Base-by-base conservation (phyloP, 2,113 vertebrate species). In the Oryzias javanicus region DNA sequence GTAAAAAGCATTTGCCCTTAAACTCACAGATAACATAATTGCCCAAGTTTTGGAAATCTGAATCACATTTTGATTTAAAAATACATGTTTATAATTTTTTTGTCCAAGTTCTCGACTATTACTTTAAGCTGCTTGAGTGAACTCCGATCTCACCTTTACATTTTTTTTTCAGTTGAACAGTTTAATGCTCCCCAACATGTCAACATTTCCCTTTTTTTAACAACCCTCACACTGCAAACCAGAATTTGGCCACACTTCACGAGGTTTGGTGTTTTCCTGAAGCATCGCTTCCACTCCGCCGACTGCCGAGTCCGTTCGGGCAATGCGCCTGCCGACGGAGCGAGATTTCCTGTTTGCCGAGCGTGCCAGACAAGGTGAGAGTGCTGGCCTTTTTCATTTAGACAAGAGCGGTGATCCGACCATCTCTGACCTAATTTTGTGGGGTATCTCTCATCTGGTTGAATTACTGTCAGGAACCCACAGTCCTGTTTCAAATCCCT, bases 341-440 rank as follows among this genome's bases (percentile, higher is more conserved):
- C 2, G 18, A 60, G 67, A 54, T 47, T 17, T 55, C 55, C 42
- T 19, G 22, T 35, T 64, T n/a, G 70, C 14, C 56, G 29, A 63
- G 54, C 35, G 27, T 24, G 65, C 59, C 63, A 79, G 77, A 78
- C 73, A 86, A 90, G 86, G 86, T 84, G 82, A 86, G 74, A 44
- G 49, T 10, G 17, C 63, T 58, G 85, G 83, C 81, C 80, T 83
- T 72, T 63, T 61, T 52, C 65, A 42, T 57, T 72, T 69, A 70
- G 79, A 84, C 79, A 44, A 64, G 62, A 53, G 78, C 76, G 70
- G 78, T 42, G 64, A 83, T 74, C 76, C 72, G 52, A 64, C 63
- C 59, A 64, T 44, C 35, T 42, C 41, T 86, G 88, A 90, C 88
- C 87, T 86, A 72, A 83, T 89, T 89, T 56, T 54, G 44, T 35